Evolutionary conservation across 2,797 vertebrate genomes (phyloP), one percentile per base, ranked within the genome.

Genomic region (Lepus oiostolus): DNA sequence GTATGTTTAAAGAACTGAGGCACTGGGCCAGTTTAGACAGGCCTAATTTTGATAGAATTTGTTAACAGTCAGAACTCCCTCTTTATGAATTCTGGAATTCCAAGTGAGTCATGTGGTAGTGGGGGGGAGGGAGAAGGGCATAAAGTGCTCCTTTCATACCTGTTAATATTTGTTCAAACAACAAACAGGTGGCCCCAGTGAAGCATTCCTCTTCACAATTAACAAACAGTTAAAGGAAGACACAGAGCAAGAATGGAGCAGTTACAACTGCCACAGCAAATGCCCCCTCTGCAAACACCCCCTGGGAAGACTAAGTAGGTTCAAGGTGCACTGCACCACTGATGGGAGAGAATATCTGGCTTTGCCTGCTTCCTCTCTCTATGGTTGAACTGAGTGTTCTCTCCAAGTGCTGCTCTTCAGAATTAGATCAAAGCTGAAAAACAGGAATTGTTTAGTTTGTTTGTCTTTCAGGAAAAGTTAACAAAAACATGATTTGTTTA

Each of bases 401-500:
- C 9, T 63, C 13, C 35, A 19, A 22, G 6, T 11, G 1, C 22
- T 38, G 19, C 52, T 54, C 14, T 16, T 11, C 19, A 32, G 38
- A 67, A 52, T 38, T 58, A 68, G 62, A 21, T 4, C 38, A 35
- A 58, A 85, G 47, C 8, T 10, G 32, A n/a, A 22, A 38, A 14
- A 35, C 21, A 16, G n/a, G 16, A 8, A 22, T 13, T 8, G 22
- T 22, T 10, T 35, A 67, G 38, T 14, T 77, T 30, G 4, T 4
- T 7, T n/a, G 12, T 13, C 13, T 58, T 52, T n/a, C 17, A 86
- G 71, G 52, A 81, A 91, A 50, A 8, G 42, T 87, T 62, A 30
- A 50, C 30, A 62, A 52, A 83, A 92, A 91, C 32, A 35, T 4
- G 21, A 80, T 52, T 38, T 70, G n/a, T 76, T 82, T 94, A 97